These are phyloP conservation scores for Antheraea assamensis DNA, from an alignment of 2,888 invertebrate genomes.

Conservation along the genomic window DNA sequence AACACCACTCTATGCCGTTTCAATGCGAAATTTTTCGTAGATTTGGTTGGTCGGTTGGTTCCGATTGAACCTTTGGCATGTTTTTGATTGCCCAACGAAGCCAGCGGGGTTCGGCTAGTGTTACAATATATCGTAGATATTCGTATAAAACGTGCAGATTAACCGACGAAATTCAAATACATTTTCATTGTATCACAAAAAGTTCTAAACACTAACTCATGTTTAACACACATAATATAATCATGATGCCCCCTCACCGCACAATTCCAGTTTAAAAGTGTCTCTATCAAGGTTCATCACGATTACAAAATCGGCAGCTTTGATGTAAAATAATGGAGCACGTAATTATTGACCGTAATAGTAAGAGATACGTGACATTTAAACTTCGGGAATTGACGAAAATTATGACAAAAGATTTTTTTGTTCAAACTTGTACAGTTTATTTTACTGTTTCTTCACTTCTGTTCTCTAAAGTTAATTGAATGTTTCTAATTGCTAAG, in stretches of 20 bases:
- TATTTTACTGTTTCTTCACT: slow-evolving; percentile 3
- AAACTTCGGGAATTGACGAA: slow-evolving; percentile 20
- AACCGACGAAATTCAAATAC: background rate
- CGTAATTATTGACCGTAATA: slow-evolving; percentile 53
- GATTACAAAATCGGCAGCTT: slow-evolving; percentile 58
- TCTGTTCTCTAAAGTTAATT: background rate
- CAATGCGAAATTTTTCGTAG: too few relatives aligned
- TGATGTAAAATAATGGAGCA: slow-evolving; percentile 64
- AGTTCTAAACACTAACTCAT: background rate
- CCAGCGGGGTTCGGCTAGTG: too few relatives aligned
- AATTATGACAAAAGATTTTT: slow-evolving; percentile 2
- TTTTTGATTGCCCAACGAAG: background rate
- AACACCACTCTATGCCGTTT: too few relatives aligned
- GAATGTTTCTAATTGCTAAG: background rate
- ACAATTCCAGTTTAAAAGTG: slow-evolving; percentile 19
- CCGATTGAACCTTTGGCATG: background rate
- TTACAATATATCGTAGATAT: background rate
- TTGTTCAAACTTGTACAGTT: background rate
- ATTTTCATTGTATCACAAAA: background rate
- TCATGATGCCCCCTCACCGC: slow-evolving; percentile 25
- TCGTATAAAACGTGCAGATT: background rate
- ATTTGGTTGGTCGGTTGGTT: too few relatives aligned
- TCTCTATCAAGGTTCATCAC: slow-evolving; percentile 47
- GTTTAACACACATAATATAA: background rate
- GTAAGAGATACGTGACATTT: slow-evolving; percentile 46